Evolutionary conservation across 1,140 invertebrate species (phyloP).

Genomic region (Formica exsecta): DNA sequence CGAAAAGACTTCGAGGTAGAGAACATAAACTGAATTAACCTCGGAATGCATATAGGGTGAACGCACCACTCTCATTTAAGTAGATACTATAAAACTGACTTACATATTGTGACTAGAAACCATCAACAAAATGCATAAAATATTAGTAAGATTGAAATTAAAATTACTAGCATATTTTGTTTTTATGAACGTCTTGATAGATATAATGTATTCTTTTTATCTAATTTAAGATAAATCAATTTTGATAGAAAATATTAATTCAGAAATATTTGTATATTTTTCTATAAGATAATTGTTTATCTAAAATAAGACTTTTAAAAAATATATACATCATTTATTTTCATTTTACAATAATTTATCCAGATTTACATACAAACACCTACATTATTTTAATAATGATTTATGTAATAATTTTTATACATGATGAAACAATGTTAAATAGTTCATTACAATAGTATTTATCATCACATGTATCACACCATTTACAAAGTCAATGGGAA

Average conservation of each 20-base stretch:
- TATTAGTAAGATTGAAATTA: background rate
- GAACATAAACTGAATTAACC: slow-evolving; percentile 68
- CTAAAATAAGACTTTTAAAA: background rate
- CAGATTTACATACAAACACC: background rate
- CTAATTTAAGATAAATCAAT: slow-evolving; percentile 4
- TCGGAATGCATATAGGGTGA: slow-evolving; percentile 26
- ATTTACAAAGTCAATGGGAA: slow-evolving; percentile 1
- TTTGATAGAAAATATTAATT: background rate
- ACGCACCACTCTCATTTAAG: slow-evolving; percentile 25
- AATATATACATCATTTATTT: background rate
- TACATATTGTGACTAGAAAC: background rate
- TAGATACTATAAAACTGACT: background rate
- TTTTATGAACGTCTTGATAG: background rate
- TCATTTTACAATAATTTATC: background rate
- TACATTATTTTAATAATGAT: background rate
- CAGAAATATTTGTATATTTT: background rate
- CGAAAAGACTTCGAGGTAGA: slow-evolving; percentile 53
- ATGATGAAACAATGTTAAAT: background rate
- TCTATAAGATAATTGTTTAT: background rate
- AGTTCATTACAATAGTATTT: background rate
- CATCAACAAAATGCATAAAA: background rate
- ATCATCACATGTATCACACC: background rate
- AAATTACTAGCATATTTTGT: background rate
- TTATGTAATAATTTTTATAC: slow-evolving; percentile 8
- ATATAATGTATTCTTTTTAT: background rate